Evolutionary conservation across 64 coral and sea anemone genomes (phyloP).

Genomic region (Montipora cactus): DNA sequence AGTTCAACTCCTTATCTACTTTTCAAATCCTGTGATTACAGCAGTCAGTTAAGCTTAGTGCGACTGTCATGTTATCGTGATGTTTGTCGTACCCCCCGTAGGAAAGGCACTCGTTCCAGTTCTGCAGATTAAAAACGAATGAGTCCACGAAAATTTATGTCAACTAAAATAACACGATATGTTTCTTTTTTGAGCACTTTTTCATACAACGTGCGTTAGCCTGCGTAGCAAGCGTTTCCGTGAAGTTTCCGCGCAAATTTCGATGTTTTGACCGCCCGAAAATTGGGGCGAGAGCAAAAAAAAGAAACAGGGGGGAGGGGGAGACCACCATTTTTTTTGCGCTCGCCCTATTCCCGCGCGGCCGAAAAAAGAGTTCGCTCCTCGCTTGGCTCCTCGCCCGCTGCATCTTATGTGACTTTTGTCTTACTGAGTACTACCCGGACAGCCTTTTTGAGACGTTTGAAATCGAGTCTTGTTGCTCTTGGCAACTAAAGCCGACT

Average conservation of each 20-base stretch:
- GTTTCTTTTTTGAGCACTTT: not conserved
- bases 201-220: not conserved
- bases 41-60: not conserved
- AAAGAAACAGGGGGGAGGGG: too few relatives aligned
- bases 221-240: too few relatives aligned
- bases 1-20: too few relatives aligned
- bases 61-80: not conserved
- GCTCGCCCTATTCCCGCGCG: too few relatives aligned
- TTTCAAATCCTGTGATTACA: too few relatives aligned
- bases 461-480: slow-evolving; percentile 38
- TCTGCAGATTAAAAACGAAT: not conserved
- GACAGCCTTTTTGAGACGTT: not conserved
- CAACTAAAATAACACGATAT: not conserved
- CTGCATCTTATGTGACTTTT: too few relatives aligned
- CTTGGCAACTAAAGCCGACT: slow-evolving; percentile 19
- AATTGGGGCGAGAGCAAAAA: too few relatives aligned
- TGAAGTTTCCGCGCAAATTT: too few relatives aligned
- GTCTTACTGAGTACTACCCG: not conserved
- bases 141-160: not conserved
- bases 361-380: too few relatives aligned
- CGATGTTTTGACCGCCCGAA: too few relatives aligned
- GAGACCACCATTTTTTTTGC: too few relatives aligned
- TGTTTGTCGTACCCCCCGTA: not conserved
- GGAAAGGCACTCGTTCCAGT: not conserved
- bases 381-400: too few relatives aligned